Base-by-base conservation (phyloP, 1,140 invertebrate genomes). In the Drosophila hydei region DNA sequence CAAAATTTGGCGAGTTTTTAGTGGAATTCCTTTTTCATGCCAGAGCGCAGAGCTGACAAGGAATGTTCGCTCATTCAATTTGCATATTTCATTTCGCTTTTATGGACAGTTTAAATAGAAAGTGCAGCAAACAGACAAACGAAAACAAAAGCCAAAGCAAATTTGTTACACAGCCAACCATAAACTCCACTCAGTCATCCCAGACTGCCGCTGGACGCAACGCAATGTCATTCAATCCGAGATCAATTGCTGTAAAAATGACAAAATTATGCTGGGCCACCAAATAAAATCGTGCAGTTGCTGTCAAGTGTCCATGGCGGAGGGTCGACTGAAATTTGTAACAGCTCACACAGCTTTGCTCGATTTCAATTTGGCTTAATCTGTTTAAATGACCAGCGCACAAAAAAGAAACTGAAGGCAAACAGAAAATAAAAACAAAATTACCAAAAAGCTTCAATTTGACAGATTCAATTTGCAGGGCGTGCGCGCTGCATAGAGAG, bases 181-280 rank as follows among this genome's bases (percentile, higher is more conserved):
- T 8, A 23, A 27, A 40, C 38, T 27, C 7, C 27, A 0, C 27
- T 30, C n/a, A n/a, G n/a, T n/a, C n/a, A n/a, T n/a, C n/a, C n/a
- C 14, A 45, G 25, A 48, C 6, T 33, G 6, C 30, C 30, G 30
- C 6, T 33, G 30, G 30, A 42, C 21, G 21, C 21, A 23, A 23
- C 38, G 60, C 54, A 54, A 33, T 75, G 77, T 75, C 80, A 87
- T 81, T 81, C 83, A 87, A 87, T 87, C 75, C 75, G 65, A 81
- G 81, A 87, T 87, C 81, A 87, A 87, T 87, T 87, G 81, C 81
- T 87, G 81, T 87, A 87, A 87, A 85, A 87, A 87, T 88, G 77
- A 68, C 77, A 87, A 87, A 87, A 87, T 87, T 87, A 81, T 87
- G 68, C 81, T 67, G 43, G 54, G 14, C 60, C 43, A 64, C 23